These are phyloP conservation scores for Drosophila suzukii DNA, from an alignment of 1,140 invertebrate genomes.

Conservation along the genomic window DNA sequence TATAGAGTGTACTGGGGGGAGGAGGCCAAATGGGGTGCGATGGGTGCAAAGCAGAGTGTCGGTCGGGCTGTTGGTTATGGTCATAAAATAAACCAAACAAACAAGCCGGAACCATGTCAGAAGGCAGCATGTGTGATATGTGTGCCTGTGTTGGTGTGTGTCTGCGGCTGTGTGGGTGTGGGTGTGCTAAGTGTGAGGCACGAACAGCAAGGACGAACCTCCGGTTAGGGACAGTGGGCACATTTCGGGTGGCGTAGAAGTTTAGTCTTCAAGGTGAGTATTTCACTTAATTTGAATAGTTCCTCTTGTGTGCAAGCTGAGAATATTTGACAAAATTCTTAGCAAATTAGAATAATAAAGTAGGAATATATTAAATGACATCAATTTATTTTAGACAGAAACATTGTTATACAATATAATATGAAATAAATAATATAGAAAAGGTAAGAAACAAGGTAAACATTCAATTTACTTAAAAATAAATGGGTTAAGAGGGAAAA, in stretches of 20 bases:
- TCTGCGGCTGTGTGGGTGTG: constrained; percentile 24
- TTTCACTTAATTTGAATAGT: not conserved
- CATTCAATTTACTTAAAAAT: too few relatives aligned
- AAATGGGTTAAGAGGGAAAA: too few relatives aligned
- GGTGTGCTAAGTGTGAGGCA: constrained; percentile 29
- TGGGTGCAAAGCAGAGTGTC: constrained; percentile 24
- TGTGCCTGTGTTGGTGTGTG: constrained; percentile 28
- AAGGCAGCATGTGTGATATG: constrained; percentile 69
- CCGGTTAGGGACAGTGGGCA: constrained; percentile 36
- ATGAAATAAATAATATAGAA: not conserved
- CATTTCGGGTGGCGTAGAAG: not conserved
- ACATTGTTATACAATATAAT: not conserved
- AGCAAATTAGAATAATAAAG: not conserved
- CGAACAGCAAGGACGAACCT: constrained; percentile 64
- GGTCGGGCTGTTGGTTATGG: constrained; percentile 72
- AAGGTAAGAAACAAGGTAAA: too few relatives aligned
- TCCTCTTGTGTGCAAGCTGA: not conserved
- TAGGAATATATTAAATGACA: not conserved
- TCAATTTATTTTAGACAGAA: not conserved
- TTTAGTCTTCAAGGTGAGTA: not conserved
- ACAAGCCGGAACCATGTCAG: constrained; percentile 83
- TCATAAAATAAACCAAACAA: constrained; percentile 84
- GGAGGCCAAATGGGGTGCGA: constrained; percentile 2
- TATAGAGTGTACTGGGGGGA: constrained; percentile 16
- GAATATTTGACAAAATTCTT: not conserved